Evolutionary conservation across 2,113 vertebrate genomes (phyloP).

Genomic region (Bos taurus): DNA sequence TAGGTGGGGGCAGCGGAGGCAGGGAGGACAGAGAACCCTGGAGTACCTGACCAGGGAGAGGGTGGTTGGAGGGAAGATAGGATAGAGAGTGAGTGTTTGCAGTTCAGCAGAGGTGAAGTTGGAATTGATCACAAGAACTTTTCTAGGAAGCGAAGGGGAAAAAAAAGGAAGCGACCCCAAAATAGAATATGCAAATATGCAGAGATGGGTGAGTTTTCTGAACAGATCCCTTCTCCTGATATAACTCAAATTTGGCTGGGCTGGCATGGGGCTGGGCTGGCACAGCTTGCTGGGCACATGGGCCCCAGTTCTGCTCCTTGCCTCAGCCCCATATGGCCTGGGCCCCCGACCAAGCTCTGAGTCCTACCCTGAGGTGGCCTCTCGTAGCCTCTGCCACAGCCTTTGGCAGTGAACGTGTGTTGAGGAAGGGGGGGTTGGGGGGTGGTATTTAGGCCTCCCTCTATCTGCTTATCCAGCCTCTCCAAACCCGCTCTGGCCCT

Average conservation of each 20-base stretch:
- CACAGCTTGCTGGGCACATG: conserved; percentile 70
- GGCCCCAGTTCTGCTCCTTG: conserved; percentile 56
- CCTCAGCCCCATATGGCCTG: conserved; percentile 69
- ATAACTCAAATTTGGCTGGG: conserved; percentile 71
- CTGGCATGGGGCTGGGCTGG: conserved; percentile 66
- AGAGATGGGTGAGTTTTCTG: conserved; percentile 64
- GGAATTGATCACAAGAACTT: conserved; percentile 70
- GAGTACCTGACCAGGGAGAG: background rate
- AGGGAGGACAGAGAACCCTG: background rate
- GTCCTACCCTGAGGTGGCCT: conserved; percentile 49
- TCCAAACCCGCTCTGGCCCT: background rate
- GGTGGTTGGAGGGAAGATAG: background rate
- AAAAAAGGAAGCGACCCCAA: conserved; percentile 54
- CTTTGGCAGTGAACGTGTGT: background rate
- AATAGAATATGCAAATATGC: conserved; percentile 75
- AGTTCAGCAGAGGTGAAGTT: conserved; percentile 73
- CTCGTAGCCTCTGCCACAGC: conserved; percentile 11
- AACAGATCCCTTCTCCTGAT: conserved; percentile 72
- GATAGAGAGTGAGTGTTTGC: background rate
- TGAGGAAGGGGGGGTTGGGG: background rate
- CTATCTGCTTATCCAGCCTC: background rate
- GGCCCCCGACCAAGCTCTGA: conserved; percentile 63
- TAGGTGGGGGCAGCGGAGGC: background rate
- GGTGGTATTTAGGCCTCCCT: background rate
- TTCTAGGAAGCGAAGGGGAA: conserved; percentile 64